phyloP scores from a whole-genome alignment of 2,888 invertebrate genomes.

The Drosophila heteroneura region DNA sequence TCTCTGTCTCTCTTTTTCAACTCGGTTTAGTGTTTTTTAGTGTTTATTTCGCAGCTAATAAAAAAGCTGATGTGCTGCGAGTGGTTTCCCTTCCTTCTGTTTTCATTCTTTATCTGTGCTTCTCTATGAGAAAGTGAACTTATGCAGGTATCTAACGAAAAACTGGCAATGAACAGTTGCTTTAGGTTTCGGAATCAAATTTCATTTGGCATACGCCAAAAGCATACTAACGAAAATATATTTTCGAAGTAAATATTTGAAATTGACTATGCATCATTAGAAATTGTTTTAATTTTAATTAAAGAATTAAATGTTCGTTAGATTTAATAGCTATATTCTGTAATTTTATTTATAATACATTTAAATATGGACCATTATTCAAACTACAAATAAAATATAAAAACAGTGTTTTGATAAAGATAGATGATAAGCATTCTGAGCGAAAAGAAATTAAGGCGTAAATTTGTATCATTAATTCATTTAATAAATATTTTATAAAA shows the following conservation, averaged over 20 bases:
- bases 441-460: rapidly evolving
- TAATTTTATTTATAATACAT: not conserved
- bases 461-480: too few species aligned
- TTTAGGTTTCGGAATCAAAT: constrained; percentile 26
- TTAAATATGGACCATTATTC: not conserved
- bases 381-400: not conserved
- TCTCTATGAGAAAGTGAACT: constrained; percentile 45
- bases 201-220: constrained; percentile 14
- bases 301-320: not conserved
- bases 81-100: constrained; percentile 26
- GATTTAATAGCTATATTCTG: not conserved
- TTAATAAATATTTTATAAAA: not conserved
- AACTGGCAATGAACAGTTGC: constrained; percentile 54
- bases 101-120: not conserved
- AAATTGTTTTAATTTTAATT: not conserved
- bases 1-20: not conserved
- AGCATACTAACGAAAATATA: not conserved
- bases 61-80: constrained; percentile 70
- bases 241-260: not conserved
- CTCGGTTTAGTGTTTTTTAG: constrained; percentile 9
- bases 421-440: too few species aligned
- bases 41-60: constrained; percentile 74
- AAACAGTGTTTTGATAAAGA: not conserved
- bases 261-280: too few species aligned
- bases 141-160: constrained; percentile 39